Evolutionary conservation across 2,797 vertebrate species (phyloP), one percentile per base, ranked within the genome.

Genomic region (Tangara arthus): DNA sequence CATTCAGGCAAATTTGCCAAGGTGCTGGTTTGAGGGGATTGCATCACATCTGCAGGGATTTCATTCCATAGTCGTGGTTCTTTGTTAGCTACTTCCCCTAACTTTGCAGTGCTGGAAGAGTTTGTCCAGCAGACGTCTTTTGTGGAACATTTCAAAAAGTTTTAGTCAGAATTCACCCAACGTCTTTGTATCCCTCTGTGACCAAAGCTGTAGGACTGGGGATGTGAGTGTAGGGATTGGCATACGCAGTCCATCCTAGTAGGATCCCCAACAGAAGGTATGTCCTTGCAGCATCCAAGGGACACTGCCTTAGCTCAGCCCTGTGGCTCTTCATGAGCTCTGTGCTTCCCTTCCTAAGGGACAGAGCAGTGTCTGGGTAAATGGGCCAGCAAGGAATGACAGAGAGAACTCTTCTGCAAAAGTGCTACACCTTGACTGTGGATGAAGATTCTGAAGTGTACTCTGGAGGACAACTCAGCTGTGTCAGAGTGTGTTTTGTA

Each of bases 271-370:
- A 11, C 18, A 44, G n/a, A 47, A 49, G 27, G 19, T 16, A 2
- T 77, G 28, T 59, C 39, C 66, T 84, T 3, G 9, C 44, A 23
- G 60, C 32, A n/a, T 32, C 37, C n/a, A 11, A 46, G 37, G 32
- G 61, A 21, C 0, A 0, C 49, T 77, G 64, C 26, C 52, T 8
- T 53, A 42, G 42, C 39, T 87, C 0, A 0, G 7, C 34, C 70
- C 32, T 55, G 21, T 34, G 30, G 15, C 41, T 55, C 16, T 49
- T 19, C 4, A 2, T 44, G 80, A 81, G 9, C 52, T 41, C 49
- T 85, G 10, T 7, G 3, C n/a, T 85, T 32, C 17, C 17, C 37
- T 78, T 63, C 27, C 15, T 41, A 26, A 63, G 32, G 50, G 18
- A 52, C 41, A 80, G 30, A 70, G 24, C 18, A 21, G 47, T 53